Conservation (phyloP, 2,113 vertebrate genomes). For the Otus sunia region DNA sequence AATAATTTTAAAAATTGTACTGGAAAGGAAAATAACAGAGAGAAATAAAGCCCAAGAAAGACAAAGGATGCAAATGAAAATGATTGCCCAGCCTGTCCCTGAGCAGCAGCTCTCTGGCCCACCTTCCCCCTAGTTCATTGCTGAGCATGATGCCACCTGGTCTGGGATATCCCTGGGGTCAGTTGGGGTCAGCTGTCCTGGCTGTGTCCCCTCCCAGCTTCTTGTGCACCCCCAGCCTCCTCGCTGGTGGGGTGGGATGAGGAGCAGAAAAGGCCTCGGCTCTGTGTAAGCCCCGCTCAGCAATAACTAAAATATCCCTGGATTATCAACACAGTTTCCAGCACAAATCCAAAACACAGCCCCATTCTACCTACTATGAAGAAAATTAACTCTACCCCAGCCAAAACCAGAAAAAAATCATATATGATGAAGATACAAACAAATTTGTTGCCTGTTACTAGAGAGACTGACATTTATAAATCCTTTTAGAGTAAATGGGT, state of each 20-base stretch:
- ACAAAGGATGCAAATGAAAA: background rate
- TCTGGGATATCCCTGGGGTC: background rate
- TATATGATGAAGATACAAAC: background rate
- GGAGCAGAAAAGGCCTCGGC: background rate
- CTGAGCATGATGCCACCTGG: accelerated
- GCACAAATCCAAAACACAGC: background rate
- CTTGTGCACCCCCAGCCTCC: background rate
- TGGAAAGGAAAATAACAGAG: background rate
- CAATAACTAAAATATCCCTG: background rate
- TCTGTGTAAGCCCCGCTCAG: background rate
- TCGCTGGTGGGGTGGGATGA: background rate
- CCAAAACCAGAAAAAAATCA: background rate
- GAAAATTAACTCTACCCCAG: background rate
- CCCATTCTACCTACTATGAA: background rate
- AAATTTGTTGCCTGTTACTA: constrained; percentile 8
- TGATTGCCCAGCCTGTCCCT: background rate
- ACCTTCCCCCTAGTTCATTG: background rate
- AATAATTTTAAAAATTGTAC: too few relatives aligned
- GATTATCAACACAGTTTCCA: background rate
- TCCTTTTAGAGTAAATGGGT: constrained; percentile 28
- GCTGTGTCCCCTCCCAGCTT: background rate
- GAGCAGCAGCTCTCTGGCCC: background rate
- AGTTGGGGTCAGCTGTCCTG: background rate
- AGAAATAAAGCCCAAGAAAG: background rate
- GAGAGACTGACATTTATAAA: constrained; percentile 22